Evolutionary conservation across 1,140 invertebrate genomes (phyloP).

Genomic region (Penaeus chinensis): DNA sequence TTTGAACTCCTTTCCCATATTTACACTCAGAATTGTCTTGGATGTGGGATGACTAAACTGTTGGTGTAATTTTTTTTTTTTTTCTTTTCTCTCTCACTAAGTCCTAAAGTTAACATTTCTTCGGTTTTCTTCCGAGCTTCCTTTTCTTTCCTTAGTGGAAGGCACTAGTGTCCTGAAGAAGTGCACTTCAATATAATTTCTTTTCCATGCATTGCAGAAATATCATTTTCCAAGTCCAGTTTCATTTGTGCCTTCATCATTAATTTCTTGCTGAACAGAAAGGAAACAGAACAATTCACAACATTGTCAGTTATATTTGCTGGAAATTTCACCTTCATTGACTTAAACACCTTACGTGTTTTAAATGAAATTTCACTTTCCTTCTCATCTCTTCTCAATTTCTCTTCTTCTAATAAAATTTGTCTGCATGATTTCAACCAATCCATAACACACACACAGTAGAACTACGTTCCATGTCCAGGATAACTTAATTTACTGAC

Average conservation of each 20-base stretch:
- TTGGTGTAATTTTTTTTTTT: background rate
- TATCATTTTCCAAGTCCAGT: background rate
- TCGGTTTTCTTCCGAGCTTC: background rate
- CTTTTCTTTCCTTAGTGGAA: background rate
- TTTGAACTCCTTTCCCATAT: background rate
- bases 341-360: constrained; percentile 1
- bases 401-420: background rate
- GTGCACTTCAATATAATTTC: background rate
- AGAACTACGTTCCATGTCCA: too few species aligned
- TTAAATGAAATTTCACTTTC: background rate
- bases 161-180: background rate
- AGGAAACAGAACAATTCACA: background rate
- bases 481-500: too few species aligned
- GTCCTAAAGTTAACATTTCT: background rate
- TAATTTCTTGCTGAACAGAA: constrained; percentile 1
- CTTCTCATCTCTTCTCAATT: background rate
- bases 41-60: too few species aligned
- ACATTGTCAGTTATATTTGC: background rate
- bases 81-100: background rate
- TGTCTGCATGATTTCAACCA: background rate
- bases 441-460: background rate
- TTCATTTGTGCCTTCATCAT: background rate
- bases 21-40: background rate
- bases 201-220: background rate
- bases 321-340: background rate